Evolutionary conservation across 37 sponge, comb jelly and placozoan genomes (phyloP), one percentile per base, ranked within the genome.

Genomic region (Chondrilla cf. caribensis): DNA sequence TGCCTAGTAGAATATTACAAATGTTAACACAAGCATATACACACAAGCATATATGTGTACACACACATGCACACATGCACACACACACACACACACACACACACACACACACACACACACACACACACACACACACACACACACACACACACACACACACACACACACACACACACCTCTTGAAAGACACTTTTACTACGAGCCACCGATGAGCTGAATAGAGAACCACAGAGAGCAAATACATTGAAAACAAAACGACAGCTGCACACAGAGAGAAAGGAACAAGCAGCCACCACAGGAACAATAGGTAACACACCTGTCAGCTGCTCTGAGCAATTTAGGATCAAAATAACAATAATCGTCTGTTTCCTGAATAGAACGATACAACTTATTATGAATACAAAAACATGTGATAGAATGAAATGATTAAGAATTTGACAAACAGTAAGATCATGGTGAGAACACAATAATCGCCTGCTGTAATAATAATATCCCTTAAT

Each of bases 341-440:
- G 97, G 97, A 86, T 96, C 97, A 88, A 93, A 91, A 59, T 93
- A 93, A n/a, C 89, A 70, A 72, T 88, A 96, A 39, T 91, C 92
- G 9, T 96, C 94, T 42, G 90, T 89, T 66, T 88, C 91, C 95
- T 94, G 55, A 6, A 84, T 36, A 78, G 33, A 0, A 75, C 18
- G 47, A 28, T n/a, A n/a, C n/a, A n/a, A n/a, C n/a, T n/a, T n/a
- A n/a, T n/a, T n/a, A n/a, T n/a, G n/a, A n/a, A n/a, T n/a, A n/a
- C n/a, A n/a, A n/a, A n/a, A n/a, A n/a, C n/a, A n/a, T n/a, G n/a
- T n/a, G n/a, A n/a, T n/a, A n/a, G n/a, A n/a, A n/a, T n/a, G n/a
- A n/a, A n/a, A n/a, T n/a, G n/a, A n/a, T n/a, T n/a, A n/a, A n/a
- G n/a, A n/a, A n/a, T n/a, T n/a, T n/a, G n/a, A n/a, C n/a, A n/a